Evolutionary conservation across 2,888 invertebrate species (phyloP).

Genomic region (Cheilosia urbana): DNA sequence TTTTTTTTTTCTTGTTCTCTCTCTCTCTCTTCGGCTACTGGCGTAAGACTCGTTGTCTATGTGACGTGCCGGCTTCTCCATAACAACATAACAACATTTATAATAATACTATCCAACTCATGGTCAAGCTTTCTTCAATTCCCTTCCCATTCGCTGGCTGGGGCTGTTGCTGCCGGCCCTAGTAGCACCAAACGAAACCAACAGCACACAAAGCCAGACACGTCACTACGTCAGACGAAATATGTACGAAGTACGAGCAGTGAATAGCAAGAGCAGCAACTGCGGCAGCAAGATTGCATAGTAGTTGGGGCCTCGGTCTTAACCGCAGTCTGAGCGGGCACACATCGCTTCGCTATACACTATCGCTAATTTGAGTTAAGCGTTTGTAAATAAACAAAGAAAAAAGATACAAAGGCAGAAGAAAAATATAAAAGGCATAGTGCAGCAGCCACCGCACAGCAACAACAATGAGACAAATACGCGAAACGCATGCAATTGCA

Average conservation of each 20-base stretch:
- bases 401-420: constrained; percentile 42
- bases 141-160: constrained; percentile 44
- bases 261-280: constrained; percentile 45
- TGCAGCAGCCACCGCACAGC: neutral
- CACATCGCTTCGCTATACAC: constrained; percentile 20
- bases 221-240: constrained; percentile 14
- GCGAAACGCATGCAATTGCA: constrained; percentile 42
- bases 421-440: neutral
- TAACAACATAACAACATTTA: constrained; percentile 64
- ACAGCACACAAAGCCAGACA: constrained; percentile 43
- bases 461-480: constrained; percentile 17
- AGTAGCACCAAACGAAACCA: neutral
- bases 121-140: constrained; percentile 69
- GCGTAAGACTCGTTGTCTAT: constrained; percentile 38
- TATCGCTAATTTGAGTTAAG: constrained; percentile 62
- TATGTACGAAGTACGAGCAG: constrained; percentile 31
- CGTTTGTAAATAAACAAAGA: constrained; percentile 66
- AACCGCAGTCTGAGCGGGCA: constrained; percentile 32
- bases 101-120: constrained; percentile 63
- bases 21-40: constrained; percentile 17
- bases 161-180: constrained; percentile 11
- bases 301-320: constrained; percentile 13
- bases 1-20: constrained; percentile 11
- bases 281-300: constrained; percentile 21
- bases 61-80: constrained; percentile 67